Conservation (phyloP, 53 echinoderm and acorn worm species). For the Echinometra lucunter region DNA sequence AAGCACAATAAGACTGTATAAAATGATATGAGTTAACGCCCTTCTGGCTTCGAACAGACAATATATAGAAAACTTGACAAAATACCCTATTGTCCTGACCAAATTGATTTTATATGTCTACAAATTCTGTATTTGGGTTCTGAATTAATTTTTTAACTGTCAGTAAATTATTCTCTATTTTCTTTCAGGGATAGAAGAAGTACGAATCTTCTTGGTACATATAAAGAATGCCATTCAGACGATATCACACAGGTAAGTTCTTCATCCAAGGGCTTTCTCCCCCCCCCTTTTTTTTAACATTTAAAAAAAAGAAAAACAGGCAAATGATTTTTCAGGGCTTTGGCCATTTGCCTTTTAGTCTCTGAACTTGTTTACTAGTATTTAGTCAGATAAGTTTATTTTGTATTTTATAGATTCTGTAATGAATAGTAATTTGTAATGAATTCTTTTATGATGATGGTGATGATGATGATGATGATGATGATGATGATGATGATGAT, state of each 20-base stretch:
- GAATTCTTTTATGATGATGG: neutral
- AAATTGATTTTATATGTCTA: neutral
- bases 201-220: constrained; percentile 95
- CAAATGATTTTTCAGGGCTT: no score
- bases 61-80: no score
- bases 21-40: no score
- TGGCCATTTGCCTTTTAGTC: no score
- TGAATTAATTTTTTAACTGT: neutral
- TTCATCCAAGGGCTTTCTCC: neutral
- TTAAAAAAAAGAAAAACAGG: no score
- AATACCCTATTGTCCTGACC: no score
- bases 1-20: no score
- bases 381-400: no score
- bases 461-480: neutral
- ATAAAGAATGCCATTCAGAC: constrained; percentile 98
- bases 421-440: neutral
- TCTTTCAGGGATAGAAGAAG: constrained; percentile 94
- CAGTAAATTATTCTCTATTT: no score
- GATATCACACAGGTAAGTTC: constrained; percentile 95
- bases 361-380: no score
- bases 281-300: neutral
- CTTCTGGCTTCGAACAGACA: no score
- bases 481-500: constrained; percentile 50
- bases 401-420: no score
- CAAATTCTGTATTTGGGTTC: neutral